Evolutionary conservation across 1,140 invertebrate species (phyloP), one percentile per base, ranked within the genome.

Genomic region (Rhopalosiphum maidis): DNA sequence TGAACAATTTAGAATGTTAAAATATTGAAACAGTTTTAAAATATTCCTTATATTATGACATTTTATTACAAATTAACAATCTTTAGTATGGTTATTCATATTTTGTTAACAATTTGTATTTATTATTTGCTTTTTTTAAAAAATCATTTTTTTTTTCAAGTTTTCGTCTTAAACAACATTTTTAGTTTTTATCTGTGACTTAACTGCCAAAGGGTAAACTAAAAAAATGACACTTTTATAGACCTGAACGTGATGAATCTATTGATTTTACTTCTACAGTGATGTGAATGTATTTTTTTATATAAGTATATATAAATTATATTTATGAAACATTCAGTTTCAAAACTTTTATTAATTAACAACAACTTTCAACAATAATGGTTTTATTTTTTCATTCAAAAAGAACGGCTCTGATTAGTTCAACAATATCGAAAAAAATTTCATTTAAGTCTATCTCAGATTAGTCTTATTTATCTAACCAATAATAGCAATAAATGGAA

Each of bases 1-100:
- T 90, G 88, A 90, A 90, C 88, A 60, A 60, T 60, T 90, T 41
- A 41, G 37, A 90, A 90, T 90, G 88, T 90, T 90, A 60, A 35
- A 90, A 15, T 90, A 90, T 90, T 43, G 23, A 55, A 90, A 90
- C 37, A 55, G 2, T 55, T 43, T 90, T 41, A 15, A 9, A 25
- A 60, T 30, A 48, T 48, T 35, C n/a, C 25, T 35, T 1, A 22
- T 90, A 37, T 90, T 90, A 54, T 89, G 48, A 89, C 87, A 54
- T 41, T 35, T 54, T 0, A 21, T 46, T 46, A 37, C 22, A 23
- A 41, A 37, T 83, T 83, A 1, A 23, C 37, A 41, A 23, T 82
- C 41, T 41, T 22, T 22, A 22, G 11, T n/a, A 77, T 77, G 4
- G 30, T 77, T 18, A 5, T 11, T 0, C 2, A 41, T 41, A 41